phyloP scores from a whole-genome alignment of 1,140 invertebrate species.

The Rhynchophorus ferrugineus region DNA sequence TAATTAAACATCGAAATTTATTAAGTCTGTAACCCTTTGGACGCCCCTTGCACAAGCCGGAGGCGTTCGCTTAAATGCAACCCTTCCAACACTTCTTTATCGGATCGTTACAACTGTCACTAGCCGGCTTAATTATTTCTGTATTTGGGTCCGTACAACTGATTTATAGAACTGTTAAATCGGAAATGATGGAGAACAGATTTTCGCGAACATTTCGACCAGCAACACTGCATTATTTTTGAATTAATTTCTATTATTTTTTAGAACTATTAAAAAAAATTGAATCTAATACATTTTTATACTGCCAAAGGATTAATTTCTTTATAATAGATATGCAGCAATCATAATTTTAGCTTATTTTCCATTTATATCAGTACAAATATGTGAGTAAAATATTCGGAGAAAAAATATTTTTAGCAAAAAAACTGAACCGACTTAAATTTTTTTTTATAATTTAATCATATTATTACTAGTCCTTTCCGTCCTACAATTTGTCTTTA shows the following conservation, averaged over 20 bases:
- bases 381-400: too few species aligned
- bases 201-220: too few species aligned
- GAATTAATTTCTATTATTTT: background rate
- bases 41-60: conserved; percentile 15
- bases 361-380: too few species aligned
- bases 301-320: too few species aligned
- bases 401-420: too few species aligned
- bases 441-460: too few species aligned
- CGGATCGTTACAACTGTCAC: conserved; percentile 34
- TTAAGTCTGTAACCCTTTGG: conserved; percentile 32
- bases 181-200: conserved; percentile 17
- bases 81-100: conserved; percentile 33
- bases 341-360: too few species aligned
- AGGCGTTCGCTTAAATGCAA: conserved; percentile 26
- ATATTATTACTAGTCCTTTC: too few species aligned
- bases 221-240: background rate
- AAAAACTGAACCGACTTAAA: too few species aligned
- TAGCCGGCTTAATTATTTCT: conserved; percentile 33
- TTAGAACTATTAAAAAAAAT: background rate
- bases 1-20: conserved; percentile 35
- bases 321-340: too few species aligned
- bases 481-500: too few species aligned
- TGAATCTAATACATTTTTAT: too few species aligned
- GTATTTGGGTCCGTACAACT: conserved; percentile 27
- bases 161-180: conserved; percentile 29